These are phyloP conservation scores for Drosophila bocqueti DNA, from an alignment of 1,140 invertebrate genomes.

Conservation along the genomic window DNA sequence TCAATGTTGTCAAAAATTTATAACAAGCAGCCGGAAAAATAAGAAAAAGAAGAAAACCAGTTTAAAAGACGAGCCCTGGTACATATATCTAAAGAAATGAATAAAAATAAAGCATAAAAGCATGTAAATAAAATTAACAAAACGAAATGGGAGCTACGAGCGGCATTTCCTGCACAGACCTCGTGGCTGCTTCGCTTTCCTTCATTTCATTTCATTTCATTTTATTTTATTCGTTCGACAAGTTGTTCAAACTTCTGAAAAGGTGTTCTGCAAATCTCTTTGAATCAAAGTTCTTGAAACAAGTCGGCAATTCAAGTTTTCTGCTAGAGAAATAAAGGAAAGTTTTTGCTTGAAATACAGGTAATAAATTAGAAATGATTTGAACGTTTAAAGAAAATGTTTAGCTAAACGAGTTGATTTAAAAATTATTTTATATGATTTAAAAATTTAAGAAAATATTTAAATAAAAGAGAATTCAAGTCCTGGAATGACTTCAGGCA, in stretches of 20 bases:
- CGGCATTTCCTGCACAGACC: slow-evolving; percentile 7
- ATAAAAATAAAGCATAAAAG: slow-evolving; percentile 74
- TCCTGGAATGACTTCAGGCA: not conserved
- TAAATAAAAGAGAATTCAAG: not conserved
- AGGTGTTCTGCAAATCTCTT: slow-evolving; percentile 47
- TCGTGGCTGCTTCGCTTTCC: not conserved
- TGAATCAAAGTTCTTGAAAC: slow-evolving; percentile 29
- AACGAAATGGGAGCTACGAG: slow-evolving; percentile 41
- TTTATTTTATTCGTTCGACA: slow-evolving; percentile 22
- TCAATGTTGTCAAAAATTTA: slow-evolving; percentile 79
- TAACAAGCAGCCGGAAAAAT: slow-evolving; percentile 30
- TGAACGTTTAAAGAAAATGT: not conserved
- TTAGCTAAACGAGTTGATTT: not conserved
- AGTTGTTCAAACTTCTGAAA: slow-evolving; percentile 35
- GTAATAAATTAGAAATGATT: slow-evolving; percentile 12
- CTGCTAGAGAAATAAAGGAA: not conserved
- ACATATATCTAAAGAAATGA: slow-evolving; percentile 61
- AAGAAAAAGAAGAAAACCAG: not conserved
- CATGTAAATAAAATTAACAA: slow-evolving; percentile 80
- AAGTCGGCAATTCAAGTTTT: slow-evolving; percentile 21
- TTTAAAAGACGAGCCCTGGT: not conserved
- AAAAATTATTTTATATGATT: not conserved
- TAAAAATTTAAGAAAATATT: not conserved
- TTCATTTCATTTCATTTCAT: slow-evolving; percentile 20
- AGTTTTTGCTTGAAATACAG: not conserved